These are phyloP conservation scores for Leguminivora glycinivorella DNA, from an alignment of 1,140 invertebrate species.

Conservation along the genomic window DNA sequence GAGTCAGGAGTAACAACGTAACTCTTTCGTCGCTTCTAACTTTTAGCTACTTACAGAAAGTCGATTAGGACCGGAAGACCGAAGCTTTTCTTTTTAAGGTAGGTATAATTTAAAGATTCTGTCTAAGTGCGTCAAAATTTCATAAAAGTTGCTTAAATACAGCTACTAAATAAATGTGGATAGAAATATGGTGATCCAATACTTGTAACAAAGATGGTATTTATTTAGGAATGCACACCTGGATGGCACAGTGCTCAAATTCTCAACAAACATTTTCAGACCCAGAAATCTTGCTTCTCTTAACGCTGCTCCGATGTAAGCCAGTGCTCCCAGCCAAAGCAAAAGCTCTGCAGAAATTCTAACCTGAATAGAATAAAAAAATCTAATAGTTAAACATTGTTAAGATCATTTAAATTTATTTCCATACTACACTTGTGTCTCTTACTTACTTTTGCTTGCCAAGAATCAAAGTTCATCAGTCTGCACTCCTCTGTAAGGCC, in stretches of 20 bases:
- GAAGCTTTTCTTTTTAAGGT: no score
- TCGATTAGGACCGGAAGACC: no score
- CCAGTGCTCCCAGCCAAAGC: constrained; percentile 86
- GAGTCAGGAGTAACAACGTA: no score
- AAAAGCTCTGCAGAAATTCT: constrained; percentile 84
- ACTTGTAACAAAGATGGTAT: no score
- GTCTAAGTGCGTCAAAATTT: no score
- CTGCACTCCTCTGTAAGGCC: constrained; percentile 85
- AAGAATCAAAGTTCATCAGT: constrained; percentile 81
- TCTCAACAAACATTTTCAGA: constrained; percentile 93
- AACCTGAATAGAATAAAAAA: constrained; percentile 60
- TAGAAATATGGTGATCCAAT: no score
- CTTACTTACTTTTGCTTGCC: constrained; percentile 75
- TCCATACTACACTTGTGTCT: neutral
- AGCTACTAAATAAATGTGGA: no score
- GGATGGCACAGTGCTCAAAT: constrained; percentile 84
- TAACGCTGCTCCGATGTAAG: constrained; percentile 89
- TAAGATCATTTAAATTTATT: neutral
- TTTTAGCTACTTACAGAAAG: no score
- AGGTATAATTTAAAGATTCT: no score
- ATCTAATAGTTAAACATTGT: neutral
- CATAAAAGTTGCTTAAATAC: no score
- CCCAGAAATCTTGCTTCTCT: constrained; percentile 91
- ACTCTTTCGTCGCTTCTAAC: no score
- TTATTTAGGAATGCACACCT: constrained; percentile 44